Conservation (phyloP, 2,888 invertebrate species). For the Drosophila fulvimacula region DNA sequence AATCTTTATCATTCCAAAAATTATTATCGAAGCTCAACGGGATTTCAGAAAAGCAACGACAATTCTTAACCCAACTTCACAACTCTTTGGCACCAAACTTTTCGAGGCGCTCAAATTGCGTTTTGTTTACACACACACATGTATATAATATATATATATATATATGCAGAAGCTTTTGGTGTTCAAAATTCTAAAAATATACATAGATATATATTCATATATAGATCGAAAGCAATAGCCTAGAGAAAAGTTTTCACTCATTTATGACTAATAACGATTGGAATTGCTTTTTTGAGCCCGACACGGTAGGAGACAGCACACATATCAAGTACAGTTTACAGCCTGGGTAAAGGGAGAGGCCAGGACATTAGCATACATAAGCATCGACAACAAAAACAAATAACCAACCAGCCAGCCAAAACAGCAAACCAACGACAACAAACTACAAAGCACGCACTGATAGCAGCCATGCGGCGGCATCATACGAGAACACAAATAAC, state of each 20-base stretch:
- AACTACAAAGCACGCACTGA: slow-evolving; percentile 31
- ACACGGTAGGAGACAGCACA: slow-evolving; percentile 5
- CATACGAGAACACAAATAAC: slow-evolving; percentile 17
- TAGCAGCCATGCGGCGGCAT: slow-evolving; percentile 12
- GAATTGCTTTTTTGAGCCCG: slow-evolving; percentile 34
- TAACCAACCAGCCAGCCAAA: slow-evolving; percentile 29
- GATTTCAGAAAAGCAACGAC: slow-evolving; percentile 21
- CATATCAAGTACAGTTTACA: slow-evolving; percentile 68
- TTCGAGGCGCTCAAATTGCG: slow-evolving; percentile 38
- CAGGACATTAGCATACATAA: slow-evolving; percentile 38
- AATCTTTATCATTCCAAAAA: slow-evolving; percentile 23
- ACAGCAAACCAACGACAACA: slow-evolving; percentile 35
- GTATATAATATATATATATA: not conserved
- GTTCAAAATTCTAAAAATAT: slow-evolving; percentile 57
- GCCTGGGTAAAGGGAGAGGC: slow-evolving; percentile 27
- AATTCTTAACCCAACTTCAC: slow-evolving; percentile 21
- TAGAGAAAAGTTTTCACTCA: slow-evolving; percentile 47
- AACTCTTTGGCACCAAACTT: slow-evolving; percentile 49
- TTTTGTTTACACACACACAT: slow-evolving; percentile 41
- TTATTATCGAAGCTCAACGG: slow-evolving; percentile 12
- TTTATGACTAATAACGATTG: slow-evolving; percentile 21
- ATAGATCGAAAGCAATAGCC: slow-evolving; percentile 65
- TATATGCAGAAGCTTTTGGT: slow-evolving; percentile 41
- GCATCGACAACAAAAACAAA: slow-evolving; percentile 32
- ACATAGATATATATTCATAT: not conserved